These are phyloP conservation scores for Coccyzus lansbergi DNA, from an alignment of 2,797 vertebrate species.

Conservation along the genomic window DNA sequence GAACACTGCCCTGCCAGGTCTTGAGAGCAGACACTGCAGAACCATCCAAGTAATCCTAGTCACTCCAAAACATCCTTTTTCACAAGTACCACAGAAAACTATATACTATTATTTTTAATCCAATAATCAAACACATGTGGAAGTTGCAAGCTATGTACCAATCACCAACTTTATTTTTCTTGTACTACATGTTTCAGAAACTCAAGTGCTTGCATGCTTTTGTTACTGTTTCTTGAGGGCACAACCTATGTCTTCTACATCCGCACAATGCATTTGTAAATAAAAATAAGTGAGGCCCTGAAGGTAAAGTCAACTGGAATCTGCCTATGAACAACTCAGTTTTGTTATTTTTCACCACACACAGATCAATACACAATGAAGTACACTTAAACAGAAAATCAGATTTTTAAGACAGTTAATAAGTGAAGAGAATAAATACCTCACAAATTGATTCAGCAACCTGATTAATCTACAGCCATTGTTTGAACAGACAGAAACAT, in stretches of 20 bases:
- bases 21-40: background rate
- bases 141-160: background rate
- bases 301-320: constrained; percentile 29
- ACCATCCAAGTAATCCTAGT: background rate
- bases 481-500: constrained; percentile 5
- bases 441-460: constrained; percentile 31
- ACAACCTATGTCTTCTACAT: background rate
- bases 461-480: constrained; percentile 1
- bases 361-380: background rate
- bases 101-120: background rate
- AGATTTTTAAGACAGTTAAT: background rate
- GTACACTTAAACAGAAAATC: background rate
- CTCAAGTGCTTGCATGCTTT: background rate
- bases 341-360: background rate
- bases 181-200: background rate
- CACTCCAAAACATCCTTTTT: background rate
- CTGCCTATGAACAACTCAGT: background rate
- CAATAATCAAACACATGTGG: background rate
- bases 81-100: background rate
- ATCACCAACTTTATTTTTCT: background rate
- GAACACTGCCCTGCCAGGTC: background rate
- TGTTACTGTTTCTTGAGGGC: background rate
- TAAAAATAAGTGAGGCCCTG: background rate
- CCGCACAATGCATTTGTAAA: constrained; percentile 7
- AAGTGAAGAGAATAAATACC: constrained; percentile 28